phyloP scores from a whole-genome alignment of 2,797 vertebrate species.

The Acanthiza pusilla region DNA sequence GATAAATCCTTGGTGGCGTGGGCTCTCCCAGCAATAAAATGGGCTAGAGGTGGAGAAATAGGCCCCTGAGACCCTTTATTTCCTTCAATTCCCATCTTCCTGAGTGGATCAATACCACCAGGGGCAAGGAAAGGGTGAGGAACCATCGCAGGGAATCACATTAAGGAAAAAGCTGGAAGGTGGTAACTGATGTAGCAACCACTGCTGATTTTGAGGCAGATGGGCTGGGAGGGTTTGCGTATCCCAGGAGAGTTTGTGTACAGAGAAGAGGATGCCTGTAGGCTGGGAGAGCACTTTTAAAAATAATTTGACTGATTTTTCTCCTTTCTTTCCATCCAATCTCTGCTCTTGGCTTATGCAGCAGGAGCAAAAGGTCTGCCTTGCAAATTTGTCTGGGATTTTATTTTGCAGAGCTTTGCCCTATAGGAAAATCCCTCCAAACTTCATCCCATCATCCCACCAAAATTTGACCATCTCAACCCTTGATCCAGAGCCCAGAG shows the following conservation, averaged over 20 bases:
- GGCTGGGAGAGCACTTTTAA: background rate
- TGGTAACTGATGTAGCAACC: background rate
- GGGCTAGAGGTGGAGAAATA: background rate
- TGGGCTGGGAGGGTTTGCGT: background rate
- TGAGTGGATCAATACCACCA: background rate
- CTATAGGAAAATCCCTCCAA: background rate
- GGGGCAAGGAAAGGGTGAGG: background rate
- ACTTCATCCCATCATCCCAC: background rate
- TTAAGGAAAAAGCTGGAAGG: background rate
- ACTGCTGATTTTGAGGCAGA: background rate
- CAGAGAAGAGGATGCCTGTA: background rate
- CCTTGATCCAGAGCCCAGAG: background rate
- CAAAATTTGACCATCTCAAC: accelerated
- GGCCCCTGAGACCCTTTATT: background rate
- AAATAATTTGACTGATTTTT: background rate
- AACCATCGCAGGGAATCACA: background rate
- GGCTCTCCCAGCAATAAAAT: background rate
- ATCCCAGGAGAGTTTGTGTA: background rate
- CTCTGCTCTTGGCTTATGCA: background rate
- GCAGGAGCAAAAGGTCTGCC: background rate
- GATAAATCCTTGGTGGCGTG: background rate
- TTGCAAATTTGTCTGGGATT: background rate
- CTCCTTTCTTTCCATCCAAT: background rate
- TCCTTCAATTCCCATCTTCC: background rate
- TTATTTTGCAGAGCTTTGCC: background rate